Evolutionary conservation across 2,113 vertebrate species (phyloP).

Genomic region (Coreoperca whiteheadi): DNA sequence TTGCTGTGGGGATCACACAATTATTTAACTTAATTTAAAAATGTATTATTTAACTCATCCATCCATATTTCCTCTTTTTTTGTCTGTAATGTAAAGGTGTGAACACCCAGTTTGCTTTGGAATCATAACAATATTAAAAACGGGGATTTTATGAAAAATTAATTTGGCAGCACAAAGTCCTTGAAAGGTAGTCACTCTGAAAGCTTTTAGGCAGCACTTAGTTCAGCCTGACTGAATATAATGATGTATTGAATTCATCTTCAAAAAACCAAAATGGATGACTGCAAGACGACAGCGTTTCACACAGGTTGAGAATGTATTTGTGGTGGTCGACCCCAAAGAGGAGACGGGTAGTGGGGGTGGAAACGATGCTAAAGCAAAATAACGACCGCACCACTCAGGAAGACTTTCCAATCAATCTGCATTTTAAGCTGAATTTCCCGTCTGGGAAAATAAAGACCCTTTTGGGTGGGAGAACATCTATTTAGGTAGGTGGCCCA

Average conservation of each 20-base stretch:
- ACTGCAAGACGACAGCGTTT: slow-evolving; percentile 9
- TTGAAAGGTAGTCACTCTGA: slow-evolving; percentile 9
- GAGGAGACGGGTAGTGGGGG: too few species aligned
- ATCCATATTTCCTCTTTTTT: slow-evolving; percentile 3
- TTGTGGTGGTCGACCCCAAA: background rate
- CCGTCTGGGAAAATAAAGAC: background rate
- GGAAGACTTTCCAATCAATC: background rate
- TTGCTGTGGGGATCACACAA: background rate
- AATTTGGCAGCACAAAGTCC: slow-evolving; percentile 3
- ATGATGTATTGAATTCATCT: slow-evolving; percentile 15
- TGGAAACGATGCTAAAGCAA: background rate
- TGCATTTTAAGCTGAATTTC: background rate
- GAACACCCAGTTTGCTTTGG: background rate
- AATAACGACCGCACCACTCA: background rate
- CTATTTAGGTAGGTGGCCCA: background rate
- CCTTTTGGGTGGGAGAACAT: background rate
- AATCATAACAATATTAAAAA: slow-evolving; percentile 6
- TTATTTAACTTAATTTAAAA: too few species aligned
- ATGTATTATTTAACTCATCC: too few species aligned
- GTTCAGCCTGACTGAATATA: slow-evolving; percentile 36
- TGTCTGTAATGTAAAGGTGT: background rate
- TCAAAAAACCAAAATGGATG: slow-evolving; percentile 17
- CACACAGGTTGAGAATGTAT: background rate
- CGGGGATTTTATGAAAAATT: slow-evolving; percentile 22
- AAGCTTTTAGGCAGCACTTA: slow-evolving; percentile 50